These are phyloP conservation scores for Natator depressus DNA, from an alignment of 2,113 vertebrate species.

Conservation along the genomic window DNA sequence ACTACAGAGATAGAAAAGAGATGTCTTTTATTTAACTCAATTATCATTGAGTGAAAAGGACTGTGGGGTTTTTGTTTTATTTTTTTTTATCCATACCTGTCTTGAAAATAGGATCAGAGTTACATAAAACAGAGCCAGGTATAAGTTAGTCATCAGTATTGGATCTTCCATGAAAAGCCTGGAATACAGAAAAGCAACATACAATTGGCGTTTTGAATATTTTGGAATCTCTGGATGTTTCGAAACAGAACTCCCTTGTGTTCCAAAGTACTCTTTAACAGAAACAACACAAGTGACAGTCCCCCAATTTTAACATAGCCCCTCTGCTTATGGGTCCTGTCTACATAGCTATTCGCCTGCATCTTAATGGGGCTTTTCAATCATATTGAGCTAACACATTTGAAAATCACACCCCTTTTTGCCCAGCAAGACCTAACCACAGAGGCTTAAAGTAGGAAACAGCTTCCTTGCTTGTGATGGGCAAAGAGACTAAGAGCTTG, in stretches of 20 bases:
- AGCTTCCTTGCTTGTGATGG: neutral
- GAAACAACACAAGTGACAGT: no score
- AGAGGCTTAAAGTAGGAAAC: neutral
- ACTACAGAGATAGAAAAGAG: neutral
- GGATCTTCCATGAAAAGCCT: constrained; percentile 81
- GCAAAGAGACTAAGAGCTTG: neutral
- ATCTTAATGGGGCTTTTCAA: neutral
- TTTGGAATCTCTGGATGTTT: neutral
- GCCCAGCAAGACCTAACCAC: neutral
- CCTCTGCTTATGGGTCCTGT: neutral
- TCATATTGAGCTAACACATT: neutral
- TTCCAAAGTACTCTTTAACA: neutral
- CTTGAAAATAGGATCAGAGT: constrained; percentile 91
- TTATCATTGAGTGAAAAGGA: neutral
- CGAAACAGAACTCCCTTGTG: neutral
- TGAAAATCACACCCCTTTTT: neutral
- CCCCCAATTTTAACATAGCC: neutral
- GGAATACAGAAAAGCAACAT: constrained; percentile 32
- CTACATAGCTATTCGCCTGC: no score
- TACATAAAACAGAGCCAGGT: constrained; percentile 90
- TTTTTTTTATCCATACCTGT: constrained; percentile 80
- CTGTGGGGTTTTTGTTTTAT: neutral
- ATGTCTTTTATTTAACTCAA: constrained; percentile 2
- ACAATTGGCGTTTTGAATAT: neutral
- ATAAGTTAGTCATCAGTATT: constrained; percentile 85